Base-by-base conservation (phyloP, 2,797 vertebrate genomes). In the Holocentrus rufus region DNA sequence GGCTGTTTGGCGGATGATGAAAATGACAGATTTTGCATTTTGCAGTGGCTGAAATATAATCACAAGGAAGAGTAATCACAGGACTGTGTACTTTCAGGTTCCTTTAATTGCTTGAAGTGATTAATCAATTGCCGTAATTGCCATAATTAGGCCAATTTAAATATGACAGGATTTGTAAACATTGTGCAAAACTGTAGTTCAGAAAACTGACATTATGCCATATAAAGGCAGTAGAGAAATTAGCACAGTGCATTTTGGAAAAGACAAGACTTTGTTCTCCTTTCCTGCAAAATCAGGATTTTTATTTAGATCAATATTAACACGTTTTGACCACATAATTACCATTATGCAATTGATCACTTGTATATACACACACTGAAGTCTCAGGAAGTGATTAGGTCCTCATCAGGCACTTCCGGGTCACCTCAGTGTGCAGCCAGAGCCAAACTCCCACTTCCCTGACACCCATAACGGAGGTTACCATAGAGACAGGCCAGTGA, bases 401-500 rank as follows among this genome's bases (percentile, higher is more conserved):
- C 62, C 57, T 61, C 46, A 61, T 82, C 52, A 53, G 77, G 63
- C 23, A 54, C 25, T 59, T 83, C 60, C 72, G 69, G 71, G 74
- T 84, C 76, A 87, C 55, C 36, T 67, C 22, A 34, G 58, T 30
- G 55, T 59, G 60, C 39, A 67, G 56, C 57, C 72, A 27, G 50
- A 77, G 56, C 46, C 27, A 69, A 54, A 76, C 44, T 57, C 65
- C 34, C 3, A 39, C n/a, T 22, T 60, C 87, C 86, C 85, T 88
- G 86, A 92, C 88, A 87, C 89, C 91, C 89, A 90, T 94, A 89
- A 92, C 81, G 88, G 86, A 91, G 90, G 93, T 94, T 94, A 93
- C 93, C 93, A 94, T 94, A 93, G 93, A 93, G 93, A 94, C 92
- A 92, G 90, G 88, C 91, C 89, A 92, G 91, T 70, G 80, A 92